These are phyloP conservation scores for Yoshiicerus persimilis DNA, from an alignment of 1,140 invertebrate genomes.

Conservation along the genomic window DNA sequence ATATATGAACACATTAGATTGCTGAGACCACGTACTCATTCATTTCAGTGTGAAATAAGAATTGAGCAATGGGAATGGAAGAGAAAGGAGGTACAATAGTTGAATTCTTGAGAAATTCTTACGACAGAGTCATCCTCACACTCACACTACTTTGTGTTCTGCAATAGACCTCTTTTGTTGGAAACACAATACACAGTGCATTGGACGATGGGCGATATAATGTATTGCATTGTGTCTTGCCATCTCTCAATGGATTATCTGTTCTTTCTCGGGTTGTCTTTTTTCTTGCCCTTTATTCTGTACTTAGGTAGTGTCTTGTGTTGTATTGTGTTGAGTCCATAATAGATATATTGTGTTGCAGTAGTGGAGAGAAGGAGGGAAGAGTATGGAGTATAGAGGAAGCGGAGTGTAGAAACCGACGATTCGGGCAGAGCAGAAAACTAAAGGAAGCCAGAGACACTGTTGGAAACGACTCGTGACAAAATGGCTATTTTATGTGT, in stretches of 20 bases:
- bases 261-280: neutral
- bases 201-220: neutral
- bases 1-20: too few species aligned
- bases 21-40: too few species aligned
- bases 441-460: neutral
- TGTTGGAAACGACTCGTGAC: neutral
- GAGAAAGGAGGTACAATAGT: neutral
- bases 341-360: neutral
- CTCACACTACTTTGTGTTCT: neutral
- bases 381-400: neutral
- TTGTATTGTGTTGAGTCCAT: neutral
- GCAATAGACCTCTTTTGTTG: neutral
- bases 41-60: too few species aligned
- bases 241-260: neutral
- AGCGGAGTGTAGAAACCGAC: neutral
- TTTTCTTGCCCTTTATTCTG: neutral
- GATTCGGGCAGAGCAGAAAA: neutral
- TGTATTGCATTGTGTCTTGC: neutral
- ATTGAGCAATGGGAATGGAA: too few species aligned
- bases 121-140: neutral
- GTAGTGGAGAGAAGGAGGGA: too few species aligned
- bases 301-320: neutral
- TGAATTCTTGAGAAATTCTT: neutral
- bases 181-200: neutral
- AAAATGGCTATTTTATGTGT: slow-evolving; percentile 14